Conservation (phyloP, 2,113 vertebrate species). For the Pollachius pollachius region DNA sequence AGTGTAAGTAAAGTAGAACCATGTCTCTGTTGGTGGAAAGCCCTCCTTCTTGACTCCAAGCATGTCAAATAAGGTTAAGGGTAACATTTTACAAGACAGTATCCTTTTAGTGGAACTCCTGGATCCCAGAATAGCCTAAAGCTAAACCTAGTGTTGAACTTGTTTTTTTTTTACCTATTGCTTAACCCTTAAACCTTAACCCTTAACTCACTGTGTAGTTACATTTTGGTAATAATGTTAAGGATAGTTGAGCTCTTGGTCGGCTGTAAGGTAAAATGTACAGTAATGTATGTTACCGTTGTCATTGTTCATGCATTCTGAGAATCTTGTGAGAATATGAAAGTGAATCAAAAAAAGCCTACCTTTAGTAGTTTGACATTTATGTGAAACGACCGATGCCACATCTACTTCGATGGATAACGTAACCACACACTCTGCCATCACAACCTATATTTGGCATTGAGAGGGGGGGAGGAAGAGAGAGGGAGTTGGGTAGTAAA, state of each 20-base stretch:
- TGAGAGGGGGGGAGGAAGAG: slow-evolving; percentile 16
- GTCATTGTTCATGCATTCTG: neutral
- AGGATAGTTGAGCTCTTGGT: no score
- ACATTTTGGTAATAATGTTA: no score
- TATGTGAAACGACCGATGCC: slow-evolving; percentile 14
- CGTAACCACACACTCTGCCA: slow-evolving; percentile 46
- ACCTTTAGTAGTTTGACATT: slow-evolving; percentile 23
- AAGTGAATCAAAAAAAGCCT: neutral
- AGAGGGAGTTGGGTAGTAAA: neutral
- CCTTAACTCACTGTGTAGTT: no score
- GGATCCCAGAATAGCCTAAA: no score
- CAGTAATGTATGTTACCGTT: neutral
- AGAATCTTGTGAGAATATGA: neutral
- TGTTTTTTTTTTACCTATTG: no score
- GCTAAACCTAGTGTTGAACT: no score
- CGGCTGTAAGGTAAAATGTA: neutral
- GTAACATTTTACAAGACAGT: neutral
- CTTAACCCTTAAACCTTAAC: no score
- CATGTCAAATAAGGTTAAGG: no score
- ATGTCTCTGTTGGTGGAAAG: neutral
- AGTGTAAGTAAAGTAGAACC: neutral
- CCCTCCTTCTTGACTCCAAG: no score
- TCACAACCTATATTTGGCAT: slow-evolving; percentile 21
- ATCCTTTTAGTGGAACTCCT: no score
- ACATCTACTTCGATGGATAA: slow-evolving; percentile 16